Base-by-base conservation (phyloP, 2,113 vertebrate genomes). In the Holacanthus passer region DNA sequence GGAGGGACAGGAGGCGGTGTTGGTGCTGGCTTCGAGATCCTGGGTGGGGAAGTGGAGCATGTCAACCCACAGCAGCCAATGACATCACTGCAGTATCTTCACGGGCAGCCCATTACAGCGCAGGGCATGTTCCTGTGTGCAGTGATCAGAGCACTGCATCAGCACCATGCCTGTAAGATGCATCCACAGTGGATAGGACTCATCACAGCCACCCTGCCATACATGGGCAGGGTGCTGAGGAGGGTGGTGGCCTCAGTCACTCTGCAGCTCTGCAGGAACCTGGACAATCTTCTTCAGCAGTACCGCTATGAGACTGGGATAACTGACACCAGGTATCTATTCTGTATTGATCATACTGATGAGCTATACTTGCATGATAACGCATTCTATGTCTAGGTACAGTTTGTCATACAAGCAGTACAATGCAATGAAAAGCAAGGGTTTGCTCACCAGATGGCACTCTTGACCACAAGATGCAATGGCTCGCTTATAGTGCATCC, bases 111-210 rank as follows among this genome's bases (percentile, higher is more conserved):
- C 1, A 98, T 99, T 90, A 99, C 98, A 1, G 97, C 96, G 24
- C 98, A 99, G 92, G 98, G 98, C 80, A 99, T 99, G 98, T 99
- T 99, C 91, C 96, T 99, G 48, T 99, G 98, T 1, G 97, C 98
- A 0, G 97, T 99, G 74, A 99, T 99, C 82, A 92, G 97, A 87
- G 98, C 98, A 14, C 93, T 99, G 70, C 97, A 99, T 92, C 98
- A 99, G 87, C 97, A 97, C 92, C 97, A 98, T 81, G 94, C 97
- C 3, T 99, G 98, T 89, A 99, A 99, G 92, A 99, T 99, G 97
- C 98, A 99, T 75, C 97, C 97, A 2, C 98, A 99, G 83, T 99
- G 98, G 98, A 98, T 99, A n/a, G 96, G 96, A 79, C 96, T 99
- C 72, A 98, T 99, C 90, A 99, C 97, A 12, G 96, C 97, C 87